Conservation (phyloP, 1,140 invertebrate species). For the Dreissena rostriformis region DNA sequence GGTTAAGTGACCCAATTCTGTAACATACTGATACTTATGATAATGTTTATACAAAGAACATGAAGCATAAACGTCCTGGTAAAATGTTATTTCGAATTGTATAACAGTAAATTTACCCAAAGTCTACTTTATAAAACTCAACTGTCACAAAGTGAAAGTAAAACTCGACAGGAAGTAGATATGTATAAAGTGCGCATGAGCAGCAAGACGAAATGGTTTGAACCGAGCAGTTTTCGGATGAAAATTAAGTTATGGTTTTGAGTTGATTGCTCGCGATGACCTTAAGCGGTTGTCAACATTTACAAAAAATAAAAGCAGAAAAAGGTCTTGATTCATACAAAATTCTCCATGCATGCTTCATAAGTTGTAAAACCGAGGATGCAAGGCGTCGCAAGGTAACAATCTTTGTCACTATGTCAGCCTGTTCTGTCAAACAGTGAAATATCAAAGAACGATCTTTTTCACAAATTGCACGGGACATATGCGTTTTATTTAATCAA, state of each 20-base stretch:
- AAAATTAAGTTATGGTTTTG: constrained; percentile 51
- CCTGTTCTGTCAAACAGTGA: no score
- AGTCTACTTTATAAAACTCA: no score
- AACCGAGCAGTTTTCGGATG: constrained; percentile 59
- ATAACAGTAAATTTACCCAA: no score
- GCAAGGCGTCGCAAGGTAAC: constrained; percentile 87
- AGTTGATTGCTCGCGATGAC: constrained; percentile 64
- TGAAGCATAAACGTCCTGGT: no score
- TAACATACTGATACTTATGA: no score
- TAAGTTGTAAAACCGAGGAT: constrained; percentile 87
- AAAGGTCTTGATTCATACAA: constrained; percentile 89
- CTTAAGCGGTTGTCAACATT: constrained; percentile 87
- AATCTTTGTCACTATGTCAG: constrained; percentile 1
- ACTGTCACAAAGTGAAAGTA: constrained; percentile 48
- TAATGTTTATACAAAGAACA: no score
- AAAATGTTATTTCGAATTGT: no score
- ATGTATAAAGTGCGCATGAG: constrained; percentile 23
- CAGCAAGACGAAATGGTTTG: constrained; percentile 50
- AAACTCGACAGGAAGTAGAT: constrained; percentile 37
- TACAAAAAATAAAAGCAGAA: constrained; percentile 89
- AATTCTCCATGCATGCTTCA: constrained; percentile 89
- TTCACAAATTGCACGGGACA: no score
- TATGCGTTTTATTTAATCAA: no score
- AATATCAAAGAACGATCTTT: no score
- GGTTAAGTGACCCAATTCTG: no score